Conservation (phyloP, 2,113 vertebrate genomes). For the Vireo altiloquus region DNA sequence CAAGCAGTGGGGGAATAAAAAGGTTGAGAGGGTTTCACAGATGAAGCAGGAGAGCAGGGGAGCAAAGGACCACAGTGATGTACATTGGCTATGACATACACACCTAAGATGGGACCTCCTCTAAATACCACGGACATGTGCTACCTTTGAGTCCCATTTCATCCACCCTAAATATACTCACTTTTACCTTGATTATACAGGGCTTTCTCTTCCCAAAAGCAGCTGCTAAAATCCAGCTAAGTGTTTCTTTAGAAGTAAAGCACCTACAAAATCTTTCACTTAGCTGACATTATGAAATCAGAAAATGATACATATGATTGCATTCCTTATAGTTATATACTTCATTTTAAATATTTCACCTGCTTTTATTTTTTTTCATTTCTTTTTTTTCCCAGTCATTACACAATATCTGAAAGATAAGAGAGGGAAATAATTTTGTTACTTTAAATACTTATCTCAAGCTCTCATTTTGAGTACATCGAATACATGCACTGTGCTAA, state of each 20-base stretch:
- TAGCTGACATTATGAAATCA: not conserved
- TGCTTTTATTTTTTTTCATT: not conserved
- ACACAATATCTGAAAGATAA: constrained; percentile 53
- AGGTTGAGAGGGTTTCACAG: not conserved
- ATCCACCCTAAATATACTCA: not conserved
- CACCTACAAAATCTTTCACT: not conserved
- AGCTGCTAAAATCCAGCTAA: not conserved
- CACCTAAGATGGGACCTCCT: not conserved
- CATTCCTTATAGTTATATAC: not conserved
- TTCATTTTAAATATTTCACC: constrained; percentile 1
- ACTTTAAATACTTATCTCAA: constrained; percentile 55
- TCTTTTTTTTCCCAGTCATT: not conserved
- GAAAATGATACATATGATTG: not conserved
- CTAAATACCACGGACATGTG: not conserved
- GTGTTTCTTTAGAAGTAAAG: not conserved
- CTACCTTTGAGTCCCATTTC: not conserved
- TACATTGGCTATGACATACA: not conserved
- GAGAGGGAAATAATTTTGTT: constrained; percentile 47
- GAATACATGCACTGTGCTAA: not conserved
- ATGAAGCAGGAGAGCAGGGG: not conserved
- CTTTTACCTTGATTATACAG: not conserved
- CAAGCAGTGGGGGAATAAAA: not conserved
- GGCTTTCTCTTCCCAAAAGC: not conserved
- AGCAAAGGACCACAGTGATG: not conserved
- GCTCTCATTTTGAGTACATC: constrained; percentile 31